Conservation (phyloP, 1,140 invertebrate genomes). For the Drosophila sp. region DNA sequence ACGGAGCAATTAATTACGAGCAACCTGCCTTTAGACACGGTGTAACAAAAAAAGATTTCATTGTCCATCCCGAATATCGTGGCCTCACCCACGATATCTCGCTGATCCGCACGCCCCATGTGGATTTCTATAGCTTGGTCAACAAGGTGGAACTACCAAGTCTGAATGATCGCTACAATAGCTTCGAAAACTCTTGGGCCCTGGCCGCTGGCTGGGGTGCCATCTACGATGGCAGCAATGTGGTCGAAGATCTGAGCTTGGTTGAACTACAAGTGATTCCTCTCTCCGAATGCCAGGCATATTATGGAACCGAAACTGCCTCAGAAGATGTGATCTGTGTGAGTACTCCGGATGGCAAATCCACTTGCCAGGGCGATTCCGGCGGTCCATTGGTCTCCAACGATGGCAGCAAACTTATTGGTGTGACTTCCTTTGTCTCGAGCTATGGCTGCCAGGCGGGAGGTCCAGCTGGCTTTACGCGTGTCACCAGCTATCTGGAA, state of each 20-base stretch:
- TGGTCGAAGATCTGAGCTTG: conserved; percentile 34
- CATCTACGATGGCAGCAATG: conserved; percentile 52
- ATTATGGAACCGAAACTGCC: conserved; percentile 39
- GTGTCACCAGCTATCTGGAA: conserved; percentile 83
- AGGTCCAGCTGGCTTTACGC: conserved; percentile 84
- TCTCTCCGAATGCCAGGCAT: conserved; percentile 36
- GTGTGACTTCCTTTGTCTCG: conserved; percentile 84
- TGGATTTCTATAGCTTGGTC: conserved; percentile 53
- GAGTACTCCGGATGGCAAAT: conserved; percentile 49
- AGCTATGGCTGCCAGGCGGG: conserved; percentile 84
- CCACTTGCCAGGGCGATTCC: conserved; percentile 62
- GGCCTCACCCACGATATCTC: conserved; percentile 39
- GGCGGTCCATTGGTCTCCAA: conserved; percentile 60
- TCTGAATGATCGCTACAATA: conserved; percentile 48
- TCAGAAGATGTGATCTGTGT: conserved; percentile 50
- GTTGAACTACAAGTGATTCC: conserved; percentile 40
- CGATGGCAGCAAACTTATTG: conserved; percentile 71
- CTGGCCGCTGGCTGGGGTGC: conserved; percentile 58
- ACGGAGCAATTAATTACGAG: conserved; percentile 61
- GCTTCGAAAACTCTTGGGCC: conserved; percentile 39
- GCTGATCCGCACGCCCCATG: conserved; percentile 47
- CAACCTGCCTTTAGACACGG: conserved; percentile 43
- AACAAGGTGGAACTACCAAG: conserved; percentile 59
- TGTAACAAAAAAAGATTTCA: conserved; percentile 40
- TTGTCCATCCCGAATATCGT: conserved; percentile 35